Evolutionary conservation across 1,140 invertebrate genomes (phyloP).

Genomic region (Apocrypta bakeri): DNA sequence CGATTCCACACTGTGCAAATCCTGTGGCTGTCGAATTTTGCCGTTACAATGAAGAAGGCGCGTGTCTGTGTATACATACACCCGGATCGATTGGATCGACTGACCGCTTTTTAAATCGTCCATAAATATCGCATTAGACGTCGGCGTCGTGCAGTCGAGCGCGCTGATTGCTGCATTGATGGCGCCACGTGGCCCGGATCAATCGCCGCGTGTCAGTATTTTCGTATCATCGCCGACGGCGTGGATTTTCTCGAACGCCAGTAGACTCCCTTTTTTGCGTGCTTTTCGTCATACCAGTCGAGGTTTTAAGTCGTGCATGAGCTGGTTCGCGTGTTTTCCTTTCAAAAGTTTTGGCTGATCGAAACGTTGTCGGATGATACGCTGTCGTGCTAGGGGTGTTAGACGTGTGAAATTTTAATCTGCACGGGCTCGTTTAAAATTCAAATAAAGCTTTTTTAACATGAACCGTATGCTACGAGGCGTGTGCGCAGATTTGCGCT

Average conservation of each 20-base stretch:
- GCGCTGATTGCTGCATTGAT: constrained; percentile 72
- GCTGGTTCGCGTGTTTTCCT: constrained; percentile 1
- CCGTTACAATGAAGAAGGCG: constrained; percentile 2
- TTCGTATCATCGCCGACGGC: constrained; percentile 69
- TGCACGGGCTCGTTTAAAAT: constrained; percentile 52
- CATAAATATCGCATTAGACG: constrained; percentile 71
- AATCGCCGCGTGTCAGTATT: constrained; percentile 73
- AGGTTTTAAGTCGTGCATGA: constrained; percentile 3
- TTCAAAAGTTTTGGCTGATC: constrained; percentile 8
- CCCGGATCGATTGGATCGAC: constrained; percentile 18
- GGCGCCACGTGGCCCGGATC: constrained; percentile 72
- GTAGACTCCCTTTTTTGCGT: constrained; percentile 10
- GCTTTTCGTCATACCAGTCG: constrained; percentile 55
- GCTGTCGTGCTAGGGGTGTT: constrained; percentile 11
- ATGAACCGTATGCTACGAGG: background rate
- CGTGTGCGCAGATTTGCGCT: constrained; percentile 1
- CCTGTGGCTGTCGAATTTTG: background rate
- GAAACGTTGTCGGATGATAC: background rate
- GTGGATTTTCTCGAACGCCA: constrained; percentile 46
- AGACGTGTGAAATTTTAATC: constrained; percentile 52
- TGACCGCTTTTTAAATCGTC: constrained; percentile 68
- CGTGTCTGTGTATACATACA: background rate
- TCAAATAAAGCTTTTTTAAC: constrained; percentile 46
- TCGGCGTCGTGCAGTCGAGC: constrained; percentile 66
- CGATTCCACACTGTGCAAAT: constrained; percentile 9